Percentiles rank a stretch among this genome's conserved stretches.
These are phyloP conservation scores for Neopelma chrysocephalum DNA, from an alignment of 2,797 vertebrate genomes.

Conservation along the genomic window DNA sequence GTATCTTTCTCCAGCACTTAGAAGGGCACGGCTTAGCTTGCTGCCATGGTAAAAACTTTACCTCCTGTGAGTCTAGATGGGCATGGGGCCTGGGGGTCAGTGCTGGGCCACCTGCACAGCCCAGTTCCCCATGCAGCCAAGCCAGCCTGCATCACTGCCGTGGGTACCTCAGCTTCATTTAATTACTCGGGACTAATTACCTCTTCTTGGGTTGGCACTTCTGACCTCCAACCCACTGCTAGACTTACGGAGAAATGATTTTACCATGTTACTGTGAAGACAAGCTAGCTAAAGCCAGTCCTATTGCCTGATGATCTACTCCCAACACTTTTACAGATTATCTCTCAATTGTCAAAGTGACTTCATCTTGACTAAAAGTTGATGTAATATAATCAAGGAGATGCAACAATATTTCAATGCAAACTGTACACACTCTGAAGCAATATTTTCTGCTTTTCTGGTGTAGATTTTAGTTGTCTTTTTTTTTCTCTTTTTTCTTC, in stretches of 20 bases:
- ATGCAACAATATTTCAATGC: neutral
- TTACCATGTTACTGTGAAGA: neutral
- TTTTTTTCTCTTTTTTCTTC: conserved; percentile 73
- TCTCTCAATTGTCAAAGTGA: neutral
- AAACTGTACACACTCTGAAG: neutral
- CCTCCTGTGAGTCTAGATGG: rapidly evolving
- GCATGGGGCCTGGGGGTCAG: rapidly evolving
- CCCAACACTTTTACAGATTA: neutral
- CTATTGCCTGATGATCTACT: neutral
- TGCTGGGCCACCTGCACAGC: rapidly evolving
- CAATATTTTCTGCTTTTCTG: conserved; percentile 16
- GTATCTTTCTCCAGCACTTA: neutral
- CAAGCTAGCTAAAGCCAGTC: neutral
- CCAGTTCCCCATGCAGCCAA: rapidly evolving
- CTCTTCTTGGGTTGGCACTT: neutral
- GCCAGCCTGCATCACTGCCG: rapidly evolving
- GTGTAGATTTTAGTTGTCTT: conserved; percentile 73
- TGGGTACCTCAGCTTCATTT: neutral
- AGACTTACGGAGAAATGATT: neutral
- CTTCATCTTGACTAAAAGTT: neutral
- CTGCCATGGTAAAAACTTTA: neutral
- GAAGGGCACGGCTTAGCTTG: neutral
- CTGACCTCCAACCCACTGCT: neutral
- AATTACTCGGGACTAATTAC: neutral
- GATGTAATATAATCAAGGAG: neutral